Percentiles rank a stretch among this genome's conserved stretches.
Conservation (phyloP, 2,797 vertebrate species). For the Myotis pilosus region DNA sequence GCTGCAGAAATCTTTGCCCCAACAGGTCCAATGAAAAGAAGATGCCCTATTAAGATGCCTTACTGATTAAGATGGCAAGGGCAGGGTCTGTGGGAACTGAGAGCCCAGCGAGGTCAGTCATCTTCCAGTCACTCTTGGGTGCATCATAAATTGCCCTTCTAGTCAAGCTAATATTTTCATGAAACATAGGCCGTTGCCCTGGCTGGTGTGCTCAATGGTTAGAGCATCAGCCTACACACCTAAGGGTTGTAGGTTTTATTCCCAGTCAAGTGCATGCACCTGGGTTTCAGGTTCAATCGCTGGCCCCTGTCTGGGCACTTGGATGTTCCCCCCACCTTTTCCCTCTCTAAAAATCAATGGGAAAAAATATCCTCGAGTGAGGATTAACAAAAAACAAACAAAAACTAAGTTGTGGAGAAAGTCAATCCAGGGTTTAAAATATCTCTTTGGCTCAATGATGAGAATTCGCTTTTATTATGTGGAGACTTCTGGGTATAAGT, state of each 20-base stretch:
- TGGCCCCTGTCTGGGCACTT: too few species aligned
- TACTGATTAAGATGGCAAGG: not conserved
- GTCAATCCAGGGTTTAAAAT: not conserved
- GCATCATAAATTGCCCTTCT: not conserved
- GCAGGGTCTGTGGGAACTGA: not conserved
- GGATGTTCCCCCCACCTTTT: too few species aligned
- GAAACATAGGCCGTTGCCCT: not conserved
- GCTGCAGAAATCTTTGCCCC: not conserved
- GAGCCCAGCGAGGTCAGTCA: not conserved
- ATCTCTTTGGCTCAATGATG: not conserved
- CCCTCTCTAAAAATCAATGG: too few species aligned
- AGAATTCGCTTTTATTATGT: not conserved
- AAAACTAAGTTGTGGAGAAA: not conserved
- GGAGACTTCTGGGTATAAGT: not conserved
- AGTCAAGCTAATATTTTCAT: not conserved
- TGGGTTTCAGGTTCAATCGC: too few species aligned
- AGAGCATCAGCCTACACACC: too few species aligned
- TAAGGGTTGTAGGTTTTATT: too few species aligned
- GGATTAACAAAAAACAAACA: too few species aligned
- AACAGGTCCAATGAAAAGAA: not conserved
- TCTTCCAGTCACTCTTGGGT: not conserved
- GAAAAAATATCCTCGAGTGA: too few species aligned
- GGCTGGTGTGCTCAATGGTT: too few species aligned
- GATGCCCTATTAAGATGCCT: not conserved
- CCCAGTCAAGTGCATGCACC: too few species aligned